Base-by-base conservation (phyloP, 2,888 invertebrate species). In the Ormia ochracea region DNA sequence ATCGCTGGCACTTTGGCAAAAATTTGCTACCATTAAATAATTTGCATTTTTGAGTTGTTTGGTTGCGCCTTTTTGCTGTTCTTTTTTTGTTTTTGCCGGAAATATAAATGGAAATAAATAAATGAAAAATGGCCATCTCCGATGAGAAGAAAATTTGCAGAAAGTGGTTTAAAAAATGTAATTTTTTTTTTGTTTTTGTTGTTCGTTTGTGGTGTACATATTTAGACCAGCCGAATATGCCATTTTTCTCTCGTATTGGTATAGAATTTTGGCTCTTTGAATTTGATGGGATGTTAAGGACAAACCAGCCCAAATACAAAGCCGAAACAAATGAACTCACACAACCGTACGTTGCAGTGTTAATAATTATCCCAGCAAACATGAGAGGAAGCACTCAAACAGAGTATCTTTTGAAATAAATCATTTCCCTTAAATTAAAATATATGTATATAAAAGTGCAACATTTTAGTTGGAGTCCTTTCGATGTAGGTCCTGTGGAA, bases 1-100 rank as follows among this genome's bases (percentile, higher is more conserved):
- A 58, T 4, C 73, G 3, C 65, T 73, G 65, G 38, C 21, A 31
- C 38, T 61, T 61, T 73, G 21, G 63, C 63, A 48, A 17, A 26
- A 65, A 65, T 65, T 54, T 38, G 36, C 38, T 56, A 2, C 28
- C 54, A 73, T 65, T 73, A 56, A 73, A 65, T 73, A 48, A 65
- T 74, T 73, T 63, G 72, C 54, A 73, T 73, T 63, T 73, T 72
- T 73, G 21, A 41, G 36, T 63, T 61, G 31, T 63, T 72, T 52
- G 31, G 31, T 45, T 52, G 26, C 19, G 28, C 19, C 26, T 43
- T 63, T 63, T 26, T 72, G 41, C 12, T n/a, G n/a, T n/a, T n/a
- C n/a, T n/a, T n/a, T n/a, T 36, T 41, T 17, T 54, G 21, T 73
- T 73, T 43, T 54, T 28, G 48, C 45, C 38, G 17, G 21, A 2